Base-by-base conservation (phyloP, 2,888 invertebrate species). In the Cerceris ruficornis region DNA sequence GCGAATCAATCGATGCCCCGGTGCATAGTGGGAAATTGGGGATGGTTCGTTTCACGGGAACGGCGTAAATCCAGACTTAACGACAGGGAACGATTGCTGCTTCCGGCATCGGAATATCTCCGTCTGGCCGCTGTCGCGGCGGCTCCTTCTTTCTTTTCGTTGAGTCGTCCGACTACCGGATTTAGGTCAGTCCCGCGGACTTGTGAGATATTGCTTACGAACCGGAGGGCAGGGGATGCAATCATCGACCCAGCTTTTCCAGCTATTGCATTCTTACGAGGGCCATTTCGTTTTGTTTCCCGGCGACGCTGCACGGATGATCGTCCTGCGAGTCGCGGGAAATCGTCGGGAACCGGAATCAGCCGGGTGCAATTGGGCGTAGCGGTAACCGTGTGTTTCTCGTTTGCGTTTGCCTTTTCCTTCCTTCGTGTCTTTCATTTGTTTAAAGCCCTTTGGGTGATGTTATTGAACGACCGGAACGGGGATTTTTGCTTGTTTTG, bases 231-330 rank as follows among this genome's bases (percentile, higher is more conserved):
- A 62, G 57, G 60, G 59, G 71, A 75, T 67, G 77, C 78, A 80
- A 84, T 83, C 78, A 75, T 69, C 77, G 70, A 64, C 68, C 71
- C 60, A 78, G 67, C 78, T 77, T 81, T 74, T 57, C 77, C 70
- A 74, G 74, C 78, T 74, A 84, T 81, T 77, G 77, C 69, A 59
- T 77, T 81, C 68, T 75, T 76, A 77, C 69, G 60, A 69, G 15
- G 52, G 41, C 28, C 69, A 7, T 52, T 64, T 59, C 64, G 59
- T 42, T 73, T 54, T 61, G 66, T 70, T 64, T 71, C 57, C 65
- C 39, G 49, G 46, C 14, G 14, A 6, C 39, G 42, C 17, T 43
- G 28, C 28, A 28, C 28, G 52, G 41, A 64, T 39, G 9, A 55
- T 46, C 62, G 46, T 11, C 28, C 28, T 28, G 28, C 28, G 28